A percentile compares a stretch with the other conserved stretches of the same genome.
These are phyloP conservation scores for Rhabdomys dilectus DNA, from an alignment of 2,113 vertebrate species.

Conservation along the genomic window DNA sequence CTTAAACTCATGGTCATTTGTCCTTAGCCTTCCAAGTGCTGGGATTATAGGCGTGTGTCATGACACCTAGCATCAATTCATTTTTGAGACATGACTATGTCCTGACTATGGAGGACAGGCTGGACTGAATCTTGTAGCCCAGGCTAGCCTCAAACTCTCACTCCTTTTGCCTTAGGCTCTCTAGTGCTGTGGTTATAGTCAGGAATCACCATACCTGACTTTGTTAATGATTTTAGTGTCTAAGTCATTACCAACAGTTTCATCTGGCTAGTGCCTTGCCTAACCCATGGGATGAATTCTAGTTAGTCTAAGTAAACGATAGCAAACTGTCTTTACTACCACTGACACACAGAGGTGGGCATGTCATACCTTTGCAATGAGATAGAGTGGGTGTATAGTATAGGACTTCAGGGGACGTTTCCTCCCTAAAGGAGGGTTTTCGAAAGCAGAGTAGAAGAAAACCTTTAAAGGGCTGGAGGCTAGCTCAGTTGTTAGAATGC, in stretches of 20 bases:
- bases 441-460: not conserved
- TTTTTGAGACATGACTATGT: not conserved
- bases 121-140: not conserved
- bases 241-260: not conserved
- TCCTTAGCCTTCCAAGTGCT: not conserved
- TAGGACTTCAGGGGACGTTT: not conserved
- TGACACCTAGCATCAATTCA: not conserved
- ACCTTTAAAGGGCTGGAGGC: too few relatives aligned
- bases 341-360: not conserved
- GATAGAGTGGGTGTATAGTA: not conserved
- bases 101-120: not conserved
- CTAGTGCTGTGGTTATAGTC: not conserved
- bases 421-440: not conserved
- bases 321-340: not conserved
- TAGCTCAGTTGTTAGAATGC: not conserved
- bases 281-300: not conserved
- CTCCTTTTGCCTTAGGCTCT: not conserved
- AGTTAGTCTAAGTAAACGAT: not conserved
- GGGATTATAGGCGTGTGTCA: not conserved
- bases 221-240: not conserved
- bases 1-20: not conserved
- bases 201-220: not conserved
- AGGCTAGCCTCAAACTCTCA: not conserved
- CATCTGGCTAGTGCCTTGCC: not conserved
- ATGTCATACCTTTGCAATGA: not conserved